Base-by-base conservation (phyloP, 2,797 vertebrate genomes). In the Emys orbicularis region DNA sequence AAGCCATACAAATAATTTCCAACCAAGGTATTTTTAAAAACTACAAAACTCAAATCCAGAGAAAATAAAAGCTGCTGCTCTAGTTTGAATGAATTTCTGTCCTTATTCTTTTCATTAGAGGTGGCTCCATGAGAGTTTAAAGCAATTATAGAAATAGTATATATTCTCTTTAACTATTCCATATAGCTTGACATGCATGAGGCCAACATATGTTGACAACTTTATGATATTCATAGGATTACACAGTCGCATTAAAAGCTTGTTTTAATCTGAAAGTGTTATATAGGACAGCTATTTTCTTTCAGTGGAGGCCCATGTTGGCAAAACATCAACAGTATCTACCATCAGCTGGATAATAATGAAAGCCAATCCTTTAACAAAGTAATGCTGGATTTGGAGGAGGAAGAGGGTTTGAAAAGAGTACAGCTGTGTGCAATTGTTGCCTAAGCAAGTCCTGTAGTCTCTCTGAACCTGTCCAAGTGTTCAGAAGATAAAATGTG, bases 401-500 rank as follows among this genome's bases (percentile, higher is more conserved):
- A 83, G 54, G 5, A 87, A 79, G 9, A 85, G 4, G 68, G 34
- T 68, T 37, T 68, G 65, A 21, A 68, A 68, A n/a, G 19, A 68
- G 34, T 68, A 37, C 18, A 68, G 18, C 9, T 53, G 2, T 0
- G 0, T 13, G 2, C 90, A 81, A 3, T 54, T 81, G n/a, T 34
- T 65, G 18, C n/a, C 1, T 34, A n/a, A 27, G 50, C 19, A 27
- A 37, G 1, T 57, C n/a, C 80, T 84, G 12, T 5, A 8, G 65
- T 31, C 15, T 3, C 31, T 12, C 3, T 44, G 41, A 57, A 1
- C 31, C 0, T 0, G 0, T 29, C n/a, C 12, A 52, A 21, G 3
- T 82, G 65, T 57, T 61, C 15, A 91, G 72, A 65, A 86, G 79
- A 50, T 2, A 16, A 1, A 61, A 34, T 15, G 76, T 12, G 44